Conservation (phyloP, 2,113 vertebrate genomes). For the Gavialis gangeticus region DNA sequence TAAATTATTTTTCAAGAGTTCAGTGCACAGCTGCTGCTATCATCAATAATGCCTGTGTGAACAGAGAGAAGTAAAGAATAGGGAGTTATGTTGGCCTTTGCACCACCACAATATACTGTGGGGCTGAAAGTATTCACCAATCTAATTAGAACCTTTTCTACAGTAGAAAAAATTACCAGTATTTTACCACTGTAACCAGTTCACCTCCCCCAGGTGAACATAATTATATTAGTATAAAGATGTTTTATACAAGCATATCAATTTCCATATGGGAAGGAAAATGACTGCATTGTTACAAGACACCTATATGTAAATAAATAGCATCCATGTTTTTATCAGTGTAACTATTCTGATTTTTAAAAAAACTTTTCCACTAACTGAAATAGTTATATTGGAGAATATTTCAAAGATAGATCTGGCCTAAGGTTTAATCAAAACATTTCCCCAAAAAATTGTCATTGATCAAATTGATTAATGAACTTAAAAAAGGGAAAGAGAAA, state of each 20-base stretch:
- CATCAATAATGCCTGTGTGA: background rate
- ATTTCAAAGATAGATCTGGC: background rate
- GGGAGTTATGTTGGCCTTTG: background rate
- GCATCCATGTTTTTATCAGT: background rate
- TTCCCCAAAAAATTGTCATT: background rate
- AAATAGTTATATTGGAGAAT: background rate
- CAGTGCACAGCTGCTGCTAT: conserved; percentile 25
- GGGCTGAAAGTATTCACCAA: background rate
- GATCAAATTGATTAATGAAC: background rate
- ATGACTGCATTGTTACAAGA: background rate
- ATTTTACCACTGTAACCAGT: background rate
- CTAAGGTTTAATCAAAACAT: background rate
- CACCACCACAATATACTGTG: background rate
- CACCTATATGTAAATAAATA: background rate
- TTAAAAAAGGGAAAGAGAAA: background rate
- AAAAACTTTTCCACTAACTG: background rate
- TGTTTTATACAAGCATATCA: background rate
- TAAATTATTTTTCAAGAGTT: background rate
- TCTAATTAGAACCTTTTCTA: background rate
- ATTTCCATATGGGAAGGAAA: background rate
- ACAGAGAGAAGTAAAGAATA: background rate
- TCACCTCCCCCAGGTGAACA: background rate
- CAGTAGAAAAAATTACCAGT: background rate
- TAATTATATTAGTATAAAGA: background rate
- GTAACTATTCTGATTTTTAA: background rate